Conservation (phyloP, 2,797 vertebrate species). For the Erithacus rubecula region DNA sequence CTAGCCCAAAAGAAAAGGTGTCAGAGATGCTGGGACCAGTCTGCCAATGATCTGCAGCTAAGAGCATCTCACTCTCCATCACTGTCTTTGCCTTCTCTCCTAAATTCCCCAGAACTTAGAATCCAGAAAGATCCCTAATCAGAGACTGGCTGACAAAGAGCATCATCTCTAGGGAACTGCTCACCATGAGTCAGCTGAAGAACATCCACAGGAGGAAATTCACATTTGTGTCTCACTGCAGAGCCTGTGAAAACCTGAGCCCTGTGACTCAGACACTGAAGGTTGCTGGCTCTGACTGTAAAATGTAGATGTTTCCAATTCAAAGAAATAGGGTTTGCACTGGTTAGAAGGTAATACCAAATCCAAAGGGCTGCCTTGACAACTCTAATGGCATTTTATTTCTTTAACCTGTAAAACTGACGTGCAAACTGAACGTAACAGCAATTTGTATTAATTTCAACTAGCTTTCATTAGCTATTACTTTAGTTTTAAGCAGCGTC, state of each 20-base stretch:
- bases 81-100: too few species aligned
- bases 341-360: neutral
- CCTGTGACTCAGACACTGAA: neutral
- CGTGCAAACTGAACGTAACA: neutral
- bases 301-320: neutral
- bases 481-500: neutral
- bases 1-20: too few species aligned
- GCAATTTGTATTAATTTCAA: neutral
- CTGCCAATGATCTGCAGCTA: too few species aligned
- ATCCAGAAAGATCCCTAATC: neutral
- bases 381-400: neutral
- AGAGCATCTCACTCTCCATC: too few species aligned
- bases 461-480: neutral
- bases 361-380: neutral
- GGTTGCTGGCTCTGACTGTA: neutral
- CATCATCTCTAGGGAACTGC: neutral
- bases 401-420: neutral
- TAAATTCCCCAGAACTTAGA: neutral
- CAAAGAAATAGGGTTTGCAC: neutral
- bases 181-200: neutral
- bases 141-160: slow-evolving; percentile 16
- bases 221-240: neutral
- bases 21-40: too few species aligned
- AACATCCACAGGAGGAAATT: neutral
- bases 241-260: neutral